Evolutionary conservation across 2,113 vertebrate genomes (phyloP).

Genomic region (Clarias magur): DNA sequence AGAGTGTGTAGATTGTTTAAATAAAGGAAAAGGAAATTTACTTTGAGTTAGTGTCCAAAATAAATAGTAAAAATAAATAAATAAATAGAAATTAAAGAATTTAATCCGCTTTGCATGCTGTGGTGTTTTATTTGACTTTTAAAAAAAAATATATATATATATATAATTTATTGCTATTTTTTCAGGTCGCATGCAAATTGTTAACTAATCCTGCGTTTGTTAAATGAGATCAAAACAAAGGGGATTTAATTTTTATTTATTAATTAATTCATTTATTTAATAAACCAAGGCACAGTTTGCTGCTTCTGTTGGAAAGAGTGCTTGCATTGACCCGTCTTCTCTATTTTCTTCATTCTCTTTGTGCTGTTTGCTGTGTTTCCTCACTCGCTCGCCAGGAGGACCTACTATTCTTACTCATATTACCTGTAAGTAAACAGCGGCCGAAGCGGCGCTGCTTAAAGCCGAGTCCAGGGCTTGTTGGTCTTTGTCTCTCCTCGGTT

Average conservation of each 20-base stretch:
- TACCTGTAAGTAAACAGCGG: constrained; percentile 99
- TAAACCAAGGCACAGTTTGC: constrained; percentile 55
- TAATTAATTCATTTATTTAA: too few species aligned
- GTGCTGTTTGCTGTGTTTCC: constrained; percentile 84
- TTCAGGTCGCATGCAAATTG: constrained; percentile 34
- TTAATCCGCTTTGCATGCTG: constrained; percentile 2
- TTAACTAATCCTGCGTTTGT: constrained; percentile 48
- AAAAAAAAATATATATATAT: not conserved
- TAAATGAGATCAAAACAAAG: constrained; percentile 76
- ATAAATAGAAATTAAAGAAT: not conserved
- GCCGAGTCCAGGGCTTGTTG: constrained; percentile 69
- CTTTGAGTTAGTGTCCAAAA: not conserved
- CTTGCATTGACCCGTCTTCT: constrained; percentile 97
- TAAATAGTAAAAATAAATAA: not conserved
- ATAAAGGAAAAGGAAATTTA: not conserved
- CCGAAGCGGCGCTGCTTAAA: constrained; percentile 34
- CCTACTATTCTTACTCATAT: constrained; percentile 99
- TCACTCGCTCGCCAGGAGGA: constrained; percentile 99
- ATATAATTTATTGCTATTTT: not conserved
- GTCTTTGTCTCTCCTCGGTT: constrained; percentile 68
- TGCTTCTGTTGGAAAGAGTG: constrained; percentile 86
- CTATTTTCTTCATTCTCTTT: constrained; percentile 86
- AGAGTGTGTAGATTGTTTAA: too few species aligned
- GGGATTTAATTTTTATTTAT: too few species aligned
- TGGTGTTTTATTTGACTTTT: not conserved